These are phyloP conservation scores for Girardia tigrina DNA, from an alignment of 2,888 invertebrate genomes.

Conservation along the genomic window DNA sequence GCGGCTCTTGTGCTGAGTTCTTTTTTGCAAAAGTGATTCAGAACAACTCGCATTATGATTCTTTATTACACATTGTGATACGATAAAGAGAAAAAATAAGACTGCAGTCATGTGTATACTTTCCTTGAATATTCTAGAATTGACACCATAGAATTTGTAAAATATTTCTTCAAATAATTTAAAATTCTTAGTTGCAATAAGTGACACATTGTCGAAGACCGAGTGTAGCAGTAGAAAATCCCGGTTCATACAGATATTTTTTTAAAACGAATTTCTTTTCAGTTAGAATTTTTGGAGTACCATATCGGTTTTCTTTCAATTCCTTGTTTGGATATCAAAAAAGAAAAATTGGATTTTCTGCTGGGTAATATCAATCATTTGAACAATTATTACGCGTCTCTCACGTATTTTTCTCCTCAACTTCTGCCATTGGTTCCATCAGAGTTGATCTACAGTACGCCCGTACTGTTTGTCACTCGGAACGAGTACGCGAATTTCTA, in stretches of 20 bases:
- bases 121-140: no score
- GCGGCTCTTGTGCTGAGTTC: no score
- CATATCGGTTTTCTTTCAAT: neutral
- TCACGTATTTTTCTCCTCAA: neutral
- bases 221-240: no score
- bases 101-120: no score
- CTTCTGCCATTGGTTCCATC: neutral
- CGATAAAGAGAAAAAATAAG: no score
- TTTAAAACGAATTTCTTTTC: neutral
- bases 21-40: no score
- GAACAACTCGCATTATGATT: no score
- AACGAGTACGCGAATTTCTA: slow-evolving; percentile 45
- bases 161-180: no score
- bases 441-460: neutral
- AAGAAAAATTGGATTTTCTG: neutral
- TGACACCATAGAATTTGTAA: no score
- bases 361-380: slow-evolving; percentile 4
- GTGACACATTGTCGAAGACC: no score
- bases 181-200: no score
- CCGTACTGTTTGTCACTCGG: slow-evolving; percentile 37
- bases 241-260: neutral
- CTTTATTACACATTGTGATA: no score
- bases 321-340: neutral
- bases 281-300: slow-evolving; percentile 15
- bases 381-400: neutral